Conservation (phyloP, 2,888 invertebrate species). For the Hecatera dysodea region DNA sequence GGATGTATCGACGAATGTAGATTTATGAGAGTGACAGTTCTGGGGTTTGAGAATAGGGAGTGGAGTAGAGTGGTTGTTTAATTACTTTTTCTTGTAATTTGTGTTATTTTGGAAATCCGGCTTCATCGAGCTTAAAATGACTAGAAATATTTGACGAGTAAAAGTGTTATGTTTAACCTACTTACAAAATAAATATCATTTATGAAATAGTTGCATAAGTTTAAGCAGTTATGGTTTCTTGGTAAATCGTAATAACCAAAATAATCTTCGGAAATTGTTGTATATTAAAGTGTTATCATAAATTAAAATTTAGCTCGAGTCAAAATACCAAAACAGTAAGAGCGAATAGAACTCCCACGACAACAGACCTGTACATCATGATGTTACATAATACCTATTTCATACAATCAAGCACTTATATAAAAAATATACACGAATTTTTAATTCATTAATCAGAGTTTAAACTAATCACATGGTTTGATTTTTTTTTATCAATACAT, state of each 20-base stretch:
- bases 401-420: too few species aligned
- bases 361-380: neutral
- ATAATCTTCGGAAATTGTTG: neutral
- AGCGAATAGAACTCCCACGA: neutral
- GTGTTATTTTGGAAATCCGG: neutral
- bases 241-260: neutral
- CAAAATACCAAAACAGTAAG: neutral
- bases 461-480: too few species aligned
- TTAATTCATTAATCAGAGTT: too few species aligned
- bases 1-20: conserved; percentile 64
- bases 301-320: neutral
- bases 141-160: too few species aligned
- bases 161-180: too few species aligned
- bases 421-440: too few species aligned
- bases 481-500: too few species aligned
- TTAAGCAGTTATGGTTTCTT: neutral
- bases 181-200: too few species aligned
- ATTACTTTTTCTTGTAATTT: neutral
- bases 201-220: neutral
- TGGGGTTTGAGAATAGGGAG: conserved; percentile 2
- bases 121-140: too few species aligned
- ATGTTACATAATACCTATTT: neutral
- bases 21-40: conserved; percentile 59
- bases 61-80: conserved; percentile 16
- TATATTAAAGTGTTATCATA: too few species aligned